A percentile compares a stretch with the other conserved stretches of the same genome.
These are phyloP conservation scores for Polia nebulosa DNA, from an alignment of 2,888 invertebrate genomes.

Conservation along the genomic window DNA sequence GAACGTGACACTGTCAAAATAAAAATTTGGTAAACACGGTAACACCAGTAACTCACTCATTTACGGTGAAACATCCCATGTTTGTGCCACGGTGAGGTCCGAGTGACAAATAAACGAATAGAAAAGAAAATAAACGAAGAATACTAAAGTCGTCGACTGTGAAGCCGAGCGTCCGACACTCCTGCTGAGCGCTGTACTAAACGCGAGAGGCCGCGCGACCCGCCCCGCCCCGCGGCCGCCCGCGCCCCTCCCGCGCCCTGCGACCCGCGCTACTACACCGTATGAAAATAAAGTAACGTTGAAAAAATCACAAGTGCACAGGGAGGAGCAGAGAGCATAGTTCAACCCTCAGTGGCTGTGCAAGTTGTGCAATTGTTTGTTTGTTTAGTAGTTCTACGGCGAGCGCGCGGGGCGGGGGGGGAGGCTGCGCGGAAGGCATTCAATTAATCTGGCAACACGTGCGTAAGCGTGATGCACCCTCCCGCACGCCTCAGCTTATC, in stretches of 20 bases:
- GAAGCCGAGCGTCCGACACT: constrained; percentile 90
- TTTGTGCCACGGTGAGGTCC: constrained; percentile 79
- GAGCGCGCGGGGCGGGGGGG: constrained; percentile 61
- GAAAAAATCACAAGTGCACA: constrained; percentile 81
- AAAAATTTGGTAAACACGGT: constrained; percentile 79
- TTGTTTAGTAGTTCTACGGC: constrained; percentile 74
- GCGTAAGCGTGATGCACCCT: constrained; percentile 87
- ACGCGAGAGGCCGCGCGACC: constrained; percentile 88
- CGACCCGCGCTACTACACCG: constrained; percentile 83
- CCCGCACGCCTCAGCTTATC: constrained; percentile 75
- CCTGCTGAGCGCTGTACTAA: constrained; percentile 91
- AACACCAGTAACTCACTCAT: constrained; percentile 81
- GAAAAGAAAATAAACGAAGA: constrained; percentile 91
- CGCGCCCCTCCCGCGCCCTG: constrained; percentile 81
- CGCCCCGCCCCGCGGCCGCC: constrained; percentile 82
- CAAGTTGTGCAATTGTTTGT: constrained; percentile 68
- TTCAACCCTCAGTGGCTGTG: constrained; percentile 66
- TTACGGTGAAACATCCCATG: constrained; percentile 80
- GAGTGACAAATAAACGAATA: constrained; percentile 90
- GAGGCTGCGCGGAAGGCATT: constrained; percentile 77
- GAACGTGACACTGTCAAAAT: constrained; percentile 90
- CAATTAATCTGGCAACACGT: constrained; percentile 89
- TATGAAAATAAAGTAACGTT: constrained; percentile 82
- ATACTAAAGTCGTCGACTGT: constrained; percentile 89
- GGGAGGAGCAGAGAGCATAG: constrained; percentile 69